A percentile compares a stretch with the other conserved stretches of the same genome.
Evolutionary conservation across 1,140 invertebrate species (phyloP).

Genomic region (Ips typographus): DNA sequence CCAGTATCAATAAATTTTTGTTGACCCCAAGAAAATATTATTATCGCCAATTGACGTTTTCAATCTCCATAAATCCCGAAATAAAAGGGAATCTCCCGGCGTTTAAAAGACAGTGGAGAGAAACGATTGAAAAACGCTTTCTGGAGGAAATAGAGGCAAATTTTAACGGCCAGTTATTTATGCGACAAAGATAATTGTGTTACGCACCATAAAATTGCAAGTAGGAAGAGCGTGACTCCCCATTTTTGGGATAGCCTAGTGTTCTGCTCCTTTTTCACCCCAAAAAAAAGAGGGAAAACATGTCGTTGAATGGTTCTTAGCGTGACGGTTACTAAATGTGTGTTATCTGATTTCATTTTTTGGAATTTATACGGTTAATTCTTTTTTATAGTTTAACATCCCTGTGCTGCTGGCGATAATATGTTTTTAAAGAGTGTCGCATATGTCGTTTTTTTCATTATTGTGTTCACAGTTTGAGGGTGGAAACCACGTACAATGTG

Average conservation of each 20-base stretch:
- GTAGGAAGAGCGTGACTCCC: slow-evolving; percentile 29
- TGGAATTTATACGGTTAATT: slow-evolving; percentile 18
- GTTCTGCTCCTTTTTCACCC: slow-evolving; percentile 15
- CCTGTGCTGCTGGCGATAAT: background rate
- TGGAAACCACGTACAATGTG: no score
- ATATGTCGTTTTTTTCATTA: no score
- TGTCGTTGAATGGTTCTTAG: background rate
- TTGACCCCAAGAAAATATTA: no score
- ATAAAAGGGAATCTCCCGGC: background rate
- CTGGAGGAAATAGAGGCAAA: slow-evolving; percentile 23
- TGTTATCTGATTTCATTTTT: slow-evolving; percentile 18
- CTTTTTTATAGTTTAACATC: slow-evolving; percentile 5
- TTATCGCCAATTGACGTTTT: background rate
- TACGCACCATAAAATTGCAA: slow-evolving; percentile 28
- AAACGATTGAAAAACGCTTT: slow-evolving; percentile 27
- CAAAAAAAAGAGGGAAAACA: slow-evolving; percentile 16
- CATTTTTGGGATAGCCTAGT: slow-evolving; percentile 27
- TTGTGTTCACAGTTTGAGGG: no score
- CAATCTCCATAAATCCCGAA: slow-evolving; percentile 13
- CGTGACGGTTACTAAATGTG: slow-evolving; percentile 14
- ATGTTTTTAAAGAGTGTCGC: no score
- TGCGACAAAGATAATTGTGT: slow-evolving; percentile 32
- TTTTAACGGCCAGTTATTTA: slow-evolving; percentile 33
- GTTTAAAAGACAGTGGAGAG: slow-evolving; percentile 9
- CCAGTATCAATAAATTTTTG: no score